Evolutionary conservation across 2,888 invertebrate genomes (phyloP), one percentile per base, ranked within the genome.

Genomic region (Dexiosoma caninum): DNA sequence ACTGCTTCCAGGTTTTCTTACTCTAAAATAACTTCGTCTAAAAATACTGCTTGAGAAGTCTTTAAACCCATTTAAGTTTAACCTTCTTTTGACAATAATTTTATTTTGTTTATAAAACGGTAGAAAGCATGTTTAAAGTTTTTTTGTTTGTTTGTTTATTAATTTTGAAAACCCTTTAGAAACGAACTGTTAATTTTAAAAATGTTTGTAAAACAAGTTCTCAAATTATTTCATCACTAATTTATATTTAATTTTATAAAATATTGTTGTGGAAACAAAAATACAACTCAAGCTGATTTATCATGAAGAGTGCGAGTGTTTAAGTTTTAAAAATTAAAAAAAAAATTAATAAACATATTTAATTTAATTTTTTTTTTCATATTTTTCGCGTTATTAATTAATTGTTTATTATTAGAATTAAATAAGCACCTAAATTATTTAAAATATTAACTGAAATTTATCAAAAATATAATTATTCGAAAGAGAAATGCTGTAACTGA

Each of bases 341-440:
- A 62, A 59, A 14, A 32, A 32, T n/a, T 40, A 40, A 40, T n/a
- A 40, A 42, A 37, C 30, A 23, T 49, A 57, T 64, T 9, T 14
- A 21, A 6, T 19, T 35, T 35, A 12, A 19, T 16, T 12, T 19
- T n/a, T 2, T 35, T 37, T 9, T 70, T 21, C 23, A 9, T 46
- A 8, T 55, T 27, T 35, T 59, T 32, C n/a, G 19, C 23, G n/a
- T 69, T 12, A 27, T 40, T 23, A 37, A 40, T 59, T 57, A 32
- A 7, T 9, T 9, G 21, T 19, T 35, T 78, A 67, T 72, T 66
- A 44, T 53, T 78, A 78, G 71, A 53, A 37, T 60, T 72, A 71
- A 71, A 44, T 9, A 19, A 66, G 59, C 40, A 19, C 0, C 30
- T 23, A 51, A 66, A 42, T 32, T 23, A 59, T 59, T 57, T 57